A percentile compares a stretch with the other conserved stretches of the same genome.
Conservation (phyloP, 2,113 vertebrate genomes). For the Hyaena hyaena region DNA sequence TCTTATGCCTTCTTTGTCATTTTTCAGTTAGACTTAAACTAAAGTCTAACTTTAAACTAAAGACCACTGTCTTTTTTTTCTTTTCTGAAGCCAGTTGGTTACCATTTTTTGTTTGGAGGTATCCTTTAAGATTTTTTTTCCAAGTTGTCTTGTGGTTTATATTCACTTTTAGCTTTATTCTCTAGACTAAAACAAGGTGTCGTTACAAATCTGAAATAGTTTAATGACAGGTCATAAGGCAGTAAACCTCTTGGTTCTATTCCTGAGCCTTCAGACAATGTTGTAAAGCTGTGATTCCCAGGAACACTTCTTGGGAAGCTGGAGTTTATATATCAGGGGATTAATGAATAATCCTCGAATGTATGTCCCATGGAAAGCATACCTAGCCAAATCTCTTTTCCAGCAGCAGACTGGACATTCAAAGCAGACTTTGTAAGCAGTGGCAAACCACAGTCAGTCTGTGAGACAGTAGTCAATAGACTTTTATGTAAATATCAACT, state of each 20-base stretch:
- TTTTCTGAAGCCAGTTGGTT: not conserved
- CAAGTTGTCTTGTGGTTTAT: not conserved
- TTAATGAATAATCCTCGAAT: conserved; percentile 60
- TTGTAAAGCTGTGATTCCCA: not conserved
- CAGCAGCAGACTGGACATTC: not conserved
- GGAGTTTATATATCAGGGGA: not conserved
- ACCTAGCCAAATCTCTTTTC: conserved; percentile 55
- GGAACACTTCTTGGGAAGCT: not conserved
- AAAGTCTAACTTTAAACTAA: too few species aligned
- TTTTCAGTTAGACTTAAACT: not conserved
- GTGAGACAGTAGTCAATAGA: not conserved
- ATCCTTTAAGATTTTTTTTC: conserved; percentile 46
- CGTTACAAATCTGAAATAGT: not conserved
- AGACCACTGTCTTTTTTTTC: not conserved
- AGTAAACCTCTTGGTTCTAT: not conserved
- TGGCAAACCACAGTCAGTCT: conserved; percentile 53
- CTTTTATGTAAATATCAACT: conserved; percentile 24
- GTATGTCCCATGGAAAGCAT: conserved; percentile 35
- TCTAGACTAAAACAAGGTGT: not conserved
- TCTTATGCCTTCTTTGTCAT: not conserved
- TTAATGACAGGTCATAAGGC: not conserved
- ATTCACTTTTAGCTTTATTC: conserved; percentile 23
- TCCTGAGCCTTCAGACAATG: not conserved
- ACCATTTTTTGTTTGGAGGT: not conserved
- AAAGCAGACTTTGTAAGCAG: conserved; percentile 52